Base-by-base conservation (phyloP, 1,140 invertebrate genomes). In the Bradysia coprophila region DNA sequence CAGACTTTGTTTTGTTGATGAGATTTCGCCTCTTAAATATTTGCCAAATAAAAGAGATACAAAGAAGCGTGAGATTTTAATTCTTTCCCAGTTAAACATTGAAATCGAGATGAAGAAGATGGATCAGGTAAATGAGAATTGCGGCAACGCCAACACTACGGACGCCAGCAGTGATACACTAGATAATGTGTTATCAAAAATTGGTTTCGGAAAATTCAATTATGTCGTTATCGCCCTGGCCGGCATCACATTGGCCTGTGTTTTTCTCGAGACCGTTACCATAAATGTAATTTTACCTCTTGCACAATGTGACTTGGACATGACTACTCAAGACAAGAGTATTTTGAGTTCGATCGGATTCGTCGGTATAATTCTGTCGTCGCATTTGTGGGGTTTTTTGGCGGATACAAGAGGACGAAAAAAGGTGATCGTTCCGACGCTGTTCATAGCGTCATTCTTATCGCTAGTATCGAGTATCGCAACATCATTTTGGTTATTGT, bases 321-420 rank as follows among this genome's bases (percentile, higher is more conserved):
- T 64, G 33, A 49, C 42, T 13, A 42, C 59, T 16, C 24, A 42
- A 1, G 38, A 54, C 22, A 62, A 63, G 44, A 56, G 59, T 6
- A 20, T 61, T 16, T 34, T 63, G 11, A 53, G 52, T 13, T 52
- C 55, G 6, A 51, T 57, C 16, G 51, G 49, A 24, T 61, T 58
- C 36, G 44, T 62, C 15, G 61, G 61, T 1, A 52, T 61, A 8
- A 53, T 62, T 16, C 37, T 47, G 3, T 50, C 51, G n/a, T 66
- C 65, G 2, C 67, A 68, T 51, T 53, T 83, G 33, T 87, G 82
- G 81, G 83, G 83, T 31, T 80, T 73, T 46, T 48, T 86, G 15
- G 76, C 78, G 0, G 84, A 89, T 55, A 72, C 73, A 0, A 61
- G 69, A 3, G 84, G 84, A 1, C 67, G 83, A 1, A 65, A 69